Base-by-base conservation (phyloP, 2,888 invertebrate genomes). In the Zonitis immaculata region DNA sequence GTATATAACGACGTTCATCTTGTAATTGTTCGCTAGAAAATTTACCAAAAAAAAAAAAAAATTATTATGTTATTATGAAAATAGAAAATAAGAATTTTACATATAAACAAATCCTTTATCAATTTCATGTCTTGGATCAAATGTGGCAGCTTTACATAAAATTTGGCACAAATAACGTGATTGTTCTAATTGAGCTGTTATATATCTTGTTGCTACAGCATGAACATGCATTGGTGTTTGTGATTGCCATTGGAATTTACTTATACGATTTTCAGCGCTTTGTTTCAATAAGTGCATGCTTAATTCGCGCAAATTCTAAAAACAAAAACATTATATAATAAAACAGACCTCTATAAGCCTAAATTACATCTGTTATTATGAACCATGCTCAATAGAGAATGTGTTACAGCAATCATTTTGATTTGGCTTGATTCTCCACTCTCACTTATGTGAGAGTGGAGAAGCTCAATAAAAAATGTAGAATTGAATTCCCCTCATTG, bases 201-300 rank as follows among this genome's bases (percentile, higher is more conserved):
- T 89, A 75, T 91, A 89, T 66, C 90, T 85, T 27, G 91, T 89
- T 35, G 87, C 88, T 61, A 88, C 87, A 6, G 88, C 87, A 76
- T 91, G 91, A 44, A 91, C 89, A 63, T 86, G 84, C 63, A 84
- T 79, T 0, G 86, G 83, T 4, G 84, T 83, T 64, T 84, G 85
- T 20, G 80, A 68, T 55, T 74, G 73, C 72, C 73, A 76, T 51
- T 76, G 75, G 71, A 77, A 68, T 71, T 78, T 67, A 72, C 76
- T 51, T 70, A 77, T 74, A 28, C 77, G 78, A 58, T 78, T 79
- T 1, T 74, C 74, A 1, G 77, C 76, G 43, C 80, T 83, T 64
- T 85, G 81, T 67, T 87, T 89, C 66, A 91, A 79, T 59, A 91
- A 77, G 76, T 91, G 90, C 75, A 91, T 88, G 72, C 89, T 90